These are phyloP conservation scores for Hippocampus kuda DNA, from an alignment of 2,797 vertebrate genomes.

Conservation along the genomic window DNA sequence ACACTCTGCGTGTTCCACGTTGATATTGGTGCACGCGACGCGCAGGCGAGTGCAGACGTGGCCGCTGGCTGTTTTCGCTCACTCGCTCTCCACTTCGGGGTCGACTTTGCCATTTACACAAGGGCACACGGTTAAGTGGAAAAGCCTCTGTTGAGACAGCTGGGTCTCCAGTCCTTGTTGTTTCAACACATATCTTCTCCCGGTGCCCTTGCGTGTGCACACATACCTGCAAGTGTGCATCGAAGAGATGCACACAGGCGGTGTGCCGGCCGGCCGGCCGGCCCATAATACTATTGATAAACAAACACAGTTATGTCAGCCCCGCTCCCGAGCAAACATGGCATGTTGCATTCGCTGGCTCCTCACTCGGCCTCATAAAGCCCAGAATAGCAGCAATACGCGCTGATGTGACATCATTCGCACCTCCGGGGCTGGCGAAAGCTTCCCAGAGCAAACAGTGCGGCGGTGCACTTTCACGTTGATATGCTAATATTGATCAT, in stretches of 20 bases:
- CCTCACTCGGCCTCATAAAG: conserved; percentile 39
- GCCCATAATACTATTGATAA: conserved; percentile 42
- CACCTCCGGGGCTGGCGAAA: conserved; percentile 30
- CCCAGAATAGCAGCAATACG: conserved; percentile 44
- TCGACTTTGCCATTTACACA: conserved; percentile 61
- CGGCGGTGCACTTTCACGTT: conserved; percentile 21
- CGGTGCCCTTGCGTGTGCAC: conserved; percentile 20
- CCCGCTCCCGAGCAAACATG: conserved; percentile 32
- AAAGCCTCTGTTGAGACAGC: conserved; percentile 68
- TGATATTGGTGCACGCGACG: conserved; percentile 20
- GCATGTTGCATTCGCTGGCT: conserved; percentile 21
- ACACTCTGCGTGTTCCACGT: conserved; percentile 30
- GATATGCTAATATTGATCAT: not conserved
- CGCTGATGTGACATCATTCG: conserved; percentile 46
- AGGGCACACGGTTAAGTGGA: conserved; percentile 63
- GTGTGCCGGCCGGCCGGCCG: not conserved
- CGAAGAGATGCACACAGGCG: conserved; percentile 10
- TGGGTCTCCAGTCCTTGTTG: conserved; percentile 56
- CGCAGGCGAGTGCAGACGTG: conserved; percentile 52
- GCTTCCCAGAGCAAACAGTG: conserved; percentile 32
- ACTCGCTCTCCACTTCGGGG: conserved; percentile 34
- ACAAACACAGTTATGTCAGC: conserved; percentile 44
- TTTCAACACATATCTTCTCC: conserved; percentile 55
- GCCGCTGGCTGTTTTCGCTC: conserved; percentile 42
- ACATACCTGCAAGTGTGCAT: conserved; percentile 6